Base-by-base conservation (phyloP, 92 coral and sea anemone genomes). In the Umimayanthus kanabou region DNA sequence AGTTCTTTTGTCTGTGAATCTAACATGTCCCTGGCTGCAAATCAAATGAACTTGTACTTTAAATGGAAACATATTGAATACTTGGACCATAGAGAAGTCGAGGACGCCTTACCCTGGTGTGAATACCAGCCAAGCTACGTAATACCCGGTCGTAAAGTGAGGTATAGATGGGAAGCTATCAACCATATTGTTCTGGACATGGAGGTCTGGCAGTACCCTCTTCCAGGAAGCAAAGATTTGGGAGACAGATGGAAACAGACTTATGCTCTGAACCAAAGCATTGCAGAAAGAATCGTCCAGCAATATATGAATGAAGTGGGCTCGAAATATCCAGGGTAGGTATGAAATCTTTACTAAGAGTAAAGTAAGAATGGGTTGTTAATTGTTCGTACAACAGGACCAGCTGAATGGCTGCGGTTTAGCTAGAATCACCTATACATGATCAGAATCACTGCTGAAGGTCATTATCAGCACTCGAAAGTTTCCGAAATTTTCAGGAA, bases 311-410 rank as follows among this genome's bases (percentile, higher is more conserved):
- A 80, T 20, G 42, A 90, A 45, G 49, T 90, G 55, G 69, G 42
- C 67, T 37, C 82, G 39, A 88, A 72, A 65, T 61, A 70, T 45
- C 89, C 89, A 11, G 92, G 89, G 92, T 90, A 80, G n/a, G 87
- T 90, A 53, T 53, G 18, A 53, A 50, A 9, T 50, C 2, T 53
- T 11, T 53, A 13, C 58, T 53, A 53, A 53, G 18, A 53, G 14
- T 18, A 53, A 1, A 14, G 50, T 9, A 45, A 45, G 50, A 9
- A 9, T 45, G 7, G 10, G 9, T 33, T 45, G 9, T 45, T 45
- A 6, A 45, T 45, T 45, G 50, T 47, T 47, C 6, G 50, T 47
- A 10, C 50, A 47, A 47, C 50, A 47, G 1, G 50, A 47, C 50
- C 50, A 6, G 6, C 10, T 47, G 11, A 6, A 47, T 47, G 1